phyloP scores from a whole-genome alignment of 2,113 vertebrate genomes.

The Bufo gargarizans region DNA sequence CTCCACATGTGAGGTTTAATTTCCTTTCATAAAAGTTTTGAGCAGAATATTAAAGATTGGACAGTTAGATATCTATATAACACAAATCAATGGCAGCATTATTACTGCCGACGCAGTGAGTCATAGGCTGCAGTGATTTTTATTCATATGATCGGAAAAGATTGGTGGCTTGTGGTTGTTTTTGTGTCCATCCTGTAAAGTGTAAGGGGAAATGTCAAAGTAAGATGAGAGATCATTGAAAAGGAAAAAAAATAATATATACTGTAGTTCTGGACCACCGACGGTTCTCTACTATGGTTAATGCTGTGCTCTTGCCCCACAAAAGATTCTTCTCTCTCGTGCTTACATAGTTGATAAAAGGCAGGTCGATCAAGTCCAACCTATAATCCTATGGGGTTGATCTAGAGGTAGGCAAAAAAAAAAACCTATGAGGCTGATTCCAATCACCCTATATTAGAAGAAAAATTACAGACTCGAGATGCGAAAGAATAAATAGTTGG shows the following conservation, averaged over 20 bases:
- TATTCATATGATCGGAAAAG: neutral
- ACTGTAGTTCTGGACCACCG: too few species aligned
- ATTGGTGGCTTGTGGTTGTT: neutral
- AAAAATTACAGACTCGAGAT: too few species aligned
- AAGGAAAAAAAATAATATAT: neutral
- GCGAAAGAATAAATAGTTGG: too few species aligned
- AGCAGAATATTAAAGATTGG: conserved; percentile 65
- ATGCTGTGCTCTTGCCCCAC: too few species aligned
- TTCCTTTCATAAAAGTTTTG: conserved; percentile 66
- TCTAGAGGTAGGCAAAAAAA: too few species aligned
- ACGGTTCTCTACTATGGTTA: neutral
- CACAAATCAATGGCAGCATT: neutral
- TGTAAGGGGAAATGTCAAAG: neutral
- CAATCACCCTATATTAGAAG: too few species aligned
- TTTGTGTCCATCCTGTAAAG: neutral
- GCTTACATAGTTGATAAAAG: too few species aligned
- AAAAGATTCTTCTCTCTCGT: too few species aligned
- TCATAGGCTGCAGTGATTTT: neutral
- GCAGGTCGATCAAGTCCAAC: too few species aligned
- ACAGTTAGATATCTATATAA: conserved; percentile 40
- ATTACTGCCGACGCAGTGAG: neutral
- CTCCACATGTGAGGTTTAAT: conserved; percentile 69
- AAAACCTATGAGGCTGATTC: too few species aligned
- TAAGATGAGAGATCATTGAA: neutral
- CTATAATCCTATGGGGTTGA: too few species aligned